Evolutionary conservation across 2,888 invertebrate species (phyloP), one percentile per base, ranked within the genome.

Genomic region (Coleophora deauratella): DNA sequence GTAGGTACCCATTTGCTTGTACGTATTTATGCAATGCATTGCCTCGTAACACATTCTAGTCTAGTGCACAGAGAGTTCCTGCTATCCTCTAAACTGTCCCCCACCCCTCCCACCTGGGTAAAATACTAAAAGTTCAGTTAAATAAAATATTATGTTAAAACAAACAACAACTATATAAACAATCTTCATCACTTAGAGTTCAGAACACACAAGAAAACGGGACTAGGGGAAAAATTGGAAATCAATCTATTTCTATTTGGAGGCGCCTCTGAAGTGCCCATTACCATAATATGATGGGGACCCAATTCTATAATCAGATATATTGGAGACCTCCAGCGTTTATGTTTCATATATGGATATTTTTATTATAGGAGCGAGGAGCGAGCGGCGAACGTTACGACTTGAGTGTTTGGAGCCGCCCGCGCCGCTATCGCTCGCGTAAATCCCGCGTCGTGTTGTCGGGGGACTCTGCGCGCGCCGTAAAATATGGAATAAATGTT

Each of bases 161-260:
- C 21, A 21, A 21, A 21, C 21, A 6, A 21, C 6, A 21, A 21
- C 6, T 21, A 6, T 21, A 6, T 21, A 21, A 21, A 21, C 21
- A 21, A 21, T 21, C 21, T 21, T 21, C 21, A 6, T 4, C 21
- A 6, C 21, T 3, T 4, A 21, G 21, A 21, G 21, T 21, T 6
- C 3, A 3, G 21, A 21, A 6, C 21, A 21, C 21, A 21, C 21
- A 21, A 21, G 47, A 47, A 44, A 41, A 37, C 42, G 43, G 45
- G 14, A 10, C 9, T 30, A 52, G 59, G 57, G 58, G 63, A 70
- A 73, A 73, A 76, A 74, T 69, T 72, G 72, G 62, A 69, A 75
- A 77, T 77, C 77, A 77, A 75, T 78, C 78, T 76, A 78, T 77
- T 70, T 73, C 69, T 73, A 75, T 74, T 72, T 66, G 57, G 59